Base-by-base conservation (phyloP, 2,113 vertebrate species). In the Chloebia gouldiae region DNA sequence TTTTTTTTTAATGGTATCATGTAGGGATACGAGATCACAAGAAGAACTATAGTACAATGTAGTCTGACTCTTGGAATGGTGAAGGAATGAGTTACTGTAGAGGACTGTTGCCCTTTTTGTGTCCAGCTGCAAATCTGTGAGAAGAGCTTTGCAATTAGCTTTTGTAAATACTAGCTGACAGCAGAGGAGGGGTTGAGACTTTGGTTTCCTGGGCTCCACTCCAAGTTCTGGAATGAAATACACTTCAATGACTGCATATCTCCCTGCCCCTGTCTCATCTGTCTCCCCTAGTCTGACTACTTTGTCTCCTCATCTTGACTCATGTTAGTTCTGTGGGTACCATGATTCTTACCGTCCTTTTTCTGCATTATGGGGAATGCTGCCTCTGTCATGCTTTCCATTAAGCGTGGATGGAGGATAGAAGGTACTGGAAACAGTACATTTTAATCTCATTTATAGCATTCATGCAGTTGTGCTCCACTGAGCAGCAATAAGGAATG, bases 221-320 rank as follows among this genome's bases (percentile, higher is more conserved):
- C 93, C 96, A 97, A 89, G 88, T 85, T 86, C 70, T 84, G 45
- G 86, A 64, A 86, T 90, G 65, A 95, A 96, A 88, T 91, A 90
- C 71, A 84, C 73, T 91, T 94, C 65, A 79, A 31, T 88, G 88
- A 47, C 72, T 86, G 31, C 51, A 0, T 88, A 83, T 90, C 86
- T 90, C 61, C 28, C 64, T 95, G 82, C 56, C 65, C 76, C 65
- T 94, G 65, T 92, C 81, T 91, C 86, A 92, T 94, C 69, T 79
- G 69, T 86, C 91, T 92, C 65, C 40, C 60, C 40, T 60, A 42
- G 64, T 77, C 72, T 92, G 69, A 64, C 81, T 86, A 20, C 51
- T 78, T 75, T 78, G 69, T 91, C 92, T 95, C 59, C 59, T 95
- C 63, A 11, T 76, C 91, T 69, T 95, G 77, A 91, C 70, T 96